These are phyloP conservation scores for Montipora foliosa DNA, from an alignment of 64 coral and sea anemone genomes.

Conservation along the genomic window DNA sequence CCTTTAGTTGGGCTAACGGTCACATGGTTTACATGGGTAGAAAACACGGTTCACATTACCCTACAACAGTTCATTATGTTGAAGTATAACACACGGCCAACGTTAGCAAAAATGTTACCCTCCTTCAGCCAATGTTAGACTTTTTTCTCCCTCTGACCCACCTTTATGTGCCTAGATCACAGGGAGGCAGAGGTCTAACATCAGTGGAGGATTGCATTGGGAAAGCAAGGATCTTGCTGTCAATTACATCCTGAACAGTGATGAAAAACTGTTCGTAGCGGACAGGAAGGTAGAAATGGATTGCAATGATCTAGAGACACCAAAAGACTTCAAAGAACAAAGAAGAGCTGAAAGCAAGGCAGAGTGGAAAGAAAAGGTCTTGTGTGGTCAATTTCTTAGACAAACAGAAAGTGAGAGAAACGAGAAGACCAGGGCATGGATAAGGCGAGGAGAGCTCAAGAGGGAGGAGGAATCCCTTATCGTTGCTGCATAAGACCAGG, in stretches of 20 bases:
- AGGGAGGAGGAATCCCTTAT: not conserved
- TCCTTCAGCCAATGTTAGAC: too few relatives aligned
- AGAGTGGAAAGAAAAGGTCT: too few relatives aligned
- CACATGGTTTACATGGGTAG: too few relatives aligned
- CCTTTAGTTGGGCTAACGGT: too few relatives aligned
- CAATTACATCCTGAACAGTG: too few relatives aligned
- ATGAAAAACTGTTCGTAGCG: not conserved
- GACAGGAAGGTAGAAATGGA: not conserved
- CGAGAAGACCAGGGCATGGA: not conserved
- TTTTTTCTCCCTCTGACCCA: too few relatives aligned
- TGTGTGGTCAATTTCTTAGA: not conserved
- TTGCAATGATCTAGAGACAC: not conserved
- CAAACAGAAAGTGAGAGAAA: not conserved
- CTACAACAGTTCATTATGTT: too few relatives aligned
- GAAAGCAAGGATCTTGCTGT: not conserved
- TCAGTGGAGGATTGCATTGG: not conserved
- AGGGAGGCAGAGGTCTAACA: not conserved
- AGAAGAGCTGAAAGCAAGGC: too few relatives aligned
- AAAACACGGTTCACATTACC: too few relatives aligned
- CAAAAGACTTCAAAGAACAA: not conserved
- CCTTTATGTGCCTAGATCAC: not conserved
- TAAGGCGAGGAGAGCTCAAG: not conserved
- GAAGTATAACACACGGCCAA: too few relatives aligned
- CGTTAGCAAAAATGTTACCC: too few relatives aligned
- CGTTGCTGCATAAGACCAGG: not conserved